Base-by-base conservation (phyloP, 2,113 vertebrate species). In the Synchiropus splendidus region DNA sequence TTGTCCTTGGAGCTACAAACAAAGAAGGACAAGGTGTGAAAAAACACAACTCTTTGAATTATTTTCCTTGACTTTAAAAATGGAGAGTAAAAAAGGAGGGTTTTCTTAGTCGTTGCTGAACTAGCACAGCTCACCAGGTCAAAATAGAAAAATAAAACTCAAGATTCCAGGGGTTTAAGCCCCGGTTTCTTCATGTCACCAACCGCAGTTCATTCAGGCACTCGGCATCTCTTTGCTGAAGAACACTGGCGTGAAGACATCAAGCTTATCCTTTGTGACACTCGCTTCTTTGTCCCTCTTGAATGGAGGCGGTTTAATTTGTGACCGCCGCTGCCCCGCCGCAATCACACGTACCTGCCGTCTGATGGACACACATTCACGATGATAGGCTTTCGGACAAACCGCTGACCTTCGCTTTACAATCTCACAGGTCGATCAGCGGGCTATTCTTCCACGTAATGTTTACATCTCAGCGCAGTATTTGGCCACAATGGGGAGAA, bases 391-490 rank as follows among this genome's bases (percentile, higher is more conserved):
- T 70, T 46, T 12, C 64, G 64, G 71, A 73, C 62, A 70, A 67
- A 67, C 53, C 66, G 72, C 70, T 78, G 74, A 83, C 76, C 80
- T 80, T 83, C 67, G 57, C 66, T 75, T 76, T 74, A 74, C 66
- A 80, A 80, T 83, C 78, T 78, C 55, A 37, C 44, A 66, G 76
- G 72, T 64, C 49, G 68, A 80, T 83, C 80, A 75, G 74, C 52
- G 50, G 65, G 58, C 80, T 60, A 78, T 83, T 80, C 78, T 79
- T 73, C 70, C 64, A 68, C 70, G 72, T 75, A 75, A 79, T 83
- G 78, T 83, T 79, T 79, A 83, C 80, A 79, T 78, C 66, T 79
- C 70, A 67, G 57, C 54, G 70, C 75, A 57, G 74, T 66, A 74
- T 82, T 80, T 73, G 71, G 61, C 44, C 70, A 77, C 72, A 76